These are phyloP conservation scores for Brachyalestes nurse DNA, from an alignment of 2,797 vertebrate species.

Conservation along the genomic window DNA sequence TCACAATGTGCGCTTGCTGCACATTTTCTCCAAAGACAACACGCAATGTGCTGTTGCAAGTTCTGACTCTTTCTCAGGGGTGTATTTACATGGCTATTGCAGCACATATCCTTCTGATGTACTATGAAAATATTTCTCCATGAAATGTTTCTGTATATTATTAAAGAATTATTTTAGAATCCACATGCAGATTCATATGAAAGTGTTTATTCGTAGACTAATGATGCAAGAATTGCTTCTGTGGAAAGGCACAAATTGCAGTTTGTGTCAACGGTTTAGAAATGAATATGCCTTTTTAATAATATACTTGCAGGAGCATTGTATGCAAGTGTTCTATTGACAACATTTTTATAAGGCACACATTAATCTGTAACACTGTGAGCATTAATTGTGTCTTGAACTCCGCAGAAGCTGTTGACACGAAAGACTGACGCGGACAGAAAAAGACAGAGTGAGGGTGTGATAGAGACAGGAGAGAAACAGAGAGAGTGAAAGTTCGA, in stretches of 20 bases:
- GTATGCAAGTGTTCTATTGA: conserved; percentile 37
- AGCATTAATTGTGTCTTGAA: conserved; percentile 25
- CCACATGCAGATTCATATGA: neutral
- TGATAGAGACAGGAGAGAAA: no score
- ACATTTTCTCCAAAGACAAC: neutral
- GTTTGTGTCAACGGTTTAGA: conserved; percentile 21
- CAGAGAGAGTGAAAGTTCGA: neutral
- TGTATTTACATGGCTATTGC: conserved; percentile 7
- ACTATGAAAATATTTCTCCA: conserved; percentile 15
- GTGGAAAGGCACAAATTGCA: conserved; percentile 33
- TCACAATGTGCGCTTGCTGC: neutral
- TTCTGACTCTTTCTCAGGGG: neutral
- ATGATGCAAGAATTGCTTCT: conserved; percentile 52
- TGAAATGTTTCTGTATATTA: conserved; percentile 14
- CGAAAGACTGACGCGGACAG: no score
- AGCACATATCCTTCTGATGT: neutral
- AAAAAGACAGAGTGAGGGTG: neutral
- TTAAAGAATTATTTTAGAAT: neutral
- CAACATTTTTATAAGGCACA: conserved; percentile 42
- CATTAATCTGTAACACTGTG: conserved; percentile 38
- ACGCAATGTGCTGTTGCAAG: neutral
- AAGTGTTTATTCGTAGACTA: conserved; percentile 1
- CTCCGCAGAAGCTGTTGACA: conserved; percentile 24
- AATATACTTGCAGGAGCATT: conserved; percentile 32
- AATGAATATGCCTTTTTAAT: conserved; percentile 47